Conservation (phyloP, 2,888 invertebrate genomes). For the Ditula angustiorana region DNA sequence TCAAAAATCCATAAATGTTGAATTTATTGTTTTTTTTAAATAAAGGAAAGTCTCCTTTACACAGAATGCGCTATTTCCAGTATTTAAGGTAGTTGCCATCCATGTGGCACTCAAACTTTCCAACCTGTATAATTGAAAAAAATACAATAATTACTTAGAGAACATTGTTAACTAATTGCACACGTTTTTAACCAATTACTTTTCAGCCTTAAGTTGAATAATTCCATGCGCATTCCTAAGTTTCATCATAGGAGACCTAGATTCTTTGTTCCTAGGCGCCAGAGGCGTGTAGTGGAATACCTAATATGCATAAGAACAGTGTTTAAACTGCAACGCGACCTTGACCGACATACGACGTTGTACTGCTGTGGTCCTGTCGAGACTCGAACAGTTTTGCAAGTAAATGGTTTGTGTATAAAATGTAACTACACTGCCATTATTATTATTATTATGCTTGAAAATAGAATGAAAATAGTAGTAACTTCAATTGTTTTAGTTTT, state of each 20-base stretch:
- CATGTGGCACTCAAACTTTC: too few relatives aligned
- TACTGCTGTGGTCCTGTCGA: conserved; percentile 19
- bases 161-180: neutral
- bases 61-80: too few relatives aligned
- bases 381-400: conserved; percentile 10
- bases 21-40: too few relatives aligned
- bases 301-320: conserved; percentile 58
- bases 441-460: too few relatives aligned
- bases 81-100: too few relatives aligned
- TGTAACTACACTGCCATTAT: too few relatives aligned
- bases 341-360: conserved; percentile 64
- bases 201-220: neutral
- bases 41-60: too few relatives aligned
- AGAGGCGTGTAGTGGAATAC: conserved; percentile 62
- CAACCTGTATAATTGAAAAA: neutral
- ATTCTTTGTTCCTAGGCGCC: conserved; percentile 63
- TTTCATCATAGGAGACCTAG: conserved; percentile 54
- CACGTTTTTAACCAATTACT: conserved; percentile 2
- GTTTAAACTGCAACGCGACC: conserved; percentile 70
- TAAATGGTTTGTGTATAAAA: neutral
- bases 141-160: too few relatives aligned
- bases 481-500: too few relatives aligned
- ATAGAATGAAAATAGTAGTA: too few relatives aligned
- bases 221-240: conserved; percentile 46
- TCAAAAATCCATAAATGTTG: too few relatives aligned